Evolutionary conservation across 2,888 invertebrate species (phyloP).

Genomic region (Tuta absoluta): DNA sequence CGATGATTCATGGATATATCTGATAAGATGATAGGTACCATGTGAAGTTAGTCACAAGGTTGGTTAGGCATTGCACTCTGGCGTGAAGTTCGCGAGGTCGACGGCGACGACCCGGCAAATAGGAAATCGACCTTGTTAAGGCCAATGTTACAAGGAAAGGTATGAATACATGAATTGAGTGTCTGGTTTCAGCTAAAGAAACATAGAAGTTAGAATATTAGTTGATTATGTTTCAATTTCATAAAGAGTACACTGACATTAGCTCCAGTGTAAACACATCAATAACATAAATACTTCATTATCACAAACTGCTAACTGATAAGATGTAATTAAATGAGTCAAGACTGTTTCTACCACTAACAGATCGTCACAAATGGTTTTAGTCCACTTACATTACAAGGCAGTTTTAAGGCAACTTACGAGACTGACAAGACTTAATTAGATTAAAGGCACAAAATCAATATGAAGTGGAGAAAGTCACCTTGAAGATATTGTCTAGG

Average conservation of each 20-base stretch:
- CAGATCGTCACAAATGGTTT: not conserved
- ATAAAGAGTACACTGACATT: conserved; percentile 9
- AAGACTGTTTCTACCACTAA: not conserved
- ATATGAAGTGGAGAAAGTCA: conserved; percentile 34
- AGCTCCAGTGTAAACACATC: conserved; percentile 39
- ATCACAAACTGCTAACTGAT: conserved; percentile 29
- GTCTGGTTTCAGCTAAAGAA: not conserved
- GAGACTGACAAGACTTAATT: conserved; percentile 37
- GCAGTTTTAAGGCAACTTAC: not conserved
- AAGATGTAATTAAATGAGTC: conserved; percentile 42
- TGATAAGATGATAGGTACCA: conserved; percentile 45
- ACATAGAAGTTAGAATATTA: not conserved
- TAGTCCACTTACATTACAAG: not conserved
- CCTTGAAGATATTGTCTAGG: conserved; percentile 10
- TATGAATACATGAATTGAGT: not conserved
- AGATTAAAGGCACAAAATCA: conserved; percentile 45
- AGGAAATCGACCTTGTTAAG: conserved; percentile 19
- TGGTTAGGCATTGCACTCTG: not conserved
- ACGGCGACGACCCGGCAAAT: conserved; percentile 17
- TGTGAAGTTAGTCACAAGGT: conserved; percentile 24
- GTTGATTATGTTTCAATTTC: not conserved
- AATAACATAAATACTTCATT: conserved; percentile 38
- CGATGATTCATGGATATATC: conserved; percentile 46
- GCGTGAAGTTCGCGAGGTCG: conserved; percentile 19
- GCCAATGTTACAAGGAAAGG: conserved; percentile 11